These are phyloP conservation scores for Drosophila anomelani DNA, from an alignment of 2,888 invertebrate species.

Conservation along the genomic window DNA sequence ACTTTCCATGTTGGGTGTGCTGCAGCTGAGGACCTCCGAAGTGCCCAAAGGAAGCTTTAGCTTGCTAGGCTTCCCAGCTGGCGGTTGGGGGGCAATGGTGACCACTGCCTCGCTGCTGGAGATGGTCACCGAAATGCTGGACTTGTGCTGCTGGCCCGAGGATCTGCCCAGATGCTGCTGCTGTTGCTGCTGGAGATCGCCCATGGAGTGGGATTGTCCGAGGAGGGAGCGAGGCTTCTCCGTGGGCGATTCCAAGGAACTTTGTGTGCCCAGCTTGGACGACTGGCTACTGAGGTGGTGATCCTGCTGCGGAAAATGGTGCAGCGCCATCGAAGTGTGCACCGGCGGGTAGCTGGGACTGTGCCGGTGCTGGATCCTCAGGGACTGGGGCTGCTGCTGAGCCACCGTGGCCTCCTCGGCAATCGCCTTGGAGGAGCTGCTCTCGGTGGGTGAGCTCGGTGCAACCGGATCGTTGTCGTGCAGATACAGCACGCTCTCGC, in stretches of 20 bases:
- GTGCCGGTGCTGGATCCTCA: conserved; percentile 79
- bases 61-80: conserved; percentile 59
- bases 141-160: conserved; percentile 73
- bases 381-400: conserved; percentile 34
- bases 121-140: conserved; percentile 82
- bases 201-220: conserved; percentile 70
- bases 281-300: conserved; percentile 33
- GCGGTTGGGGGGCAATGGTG: conserved; percentile 70
- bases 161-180: conserved; percentile 41
- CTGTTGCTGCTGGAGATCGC: conserved; percentile 63
- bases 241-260: conserved; percentile 71
- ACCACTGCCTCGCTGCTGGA: conserved; percentile 76
- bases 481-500: conserved; percentile 90
- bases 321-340: conserved; percentile 72
- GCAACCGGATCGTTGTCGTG: conserved; percentile 84
- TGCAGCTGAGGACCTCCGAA: conserved; percentile 63
- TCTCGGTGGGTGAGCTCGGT: conserved; percentile 37
- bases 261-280: conserved; percentile 56
- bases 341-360: conserved; percentile 83
- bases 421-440: conserved; percentile 21
- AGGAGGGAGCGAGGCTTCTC: conserved; percentile 42
- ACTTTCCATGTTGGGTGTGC: conserved; percentile 63
- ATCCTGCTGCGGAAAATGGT: conserved; percentile 72
- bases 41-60: conserved; percentile 54
- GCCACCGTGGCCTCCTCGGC: conserved; percentile 7